Percentiles rank a stretch among this genome's conserved stretches.
These are phyloP conservation scores for Dasyornis broadbenti DNA, from an alignment of 2,113 vertebrate species.

Conservation along the genomic window DNA sequence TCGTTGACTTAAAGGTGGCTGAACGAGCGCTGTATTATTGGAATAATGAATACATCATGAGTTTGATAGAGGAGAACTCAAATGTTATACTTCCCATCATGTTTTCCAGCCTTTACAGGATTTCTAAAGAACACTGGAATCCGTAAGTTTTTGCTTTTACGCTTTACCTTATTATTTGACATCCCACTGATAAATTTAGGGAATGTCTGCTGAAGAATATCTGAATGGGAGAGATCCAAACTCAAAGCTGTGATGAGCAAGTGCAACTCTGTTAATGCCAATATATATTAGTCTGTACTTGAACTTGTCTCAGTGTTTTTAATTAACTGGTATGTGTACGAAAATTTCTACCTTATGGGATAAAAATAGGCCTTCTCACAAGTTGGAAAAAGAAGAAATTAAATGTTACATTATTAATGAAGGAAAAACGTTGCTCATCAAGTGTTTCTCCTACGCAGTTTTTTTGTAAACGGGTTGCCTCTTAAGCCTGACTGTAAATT, in stretches of 20 bases:
- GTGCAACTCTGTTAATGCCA: background rate
- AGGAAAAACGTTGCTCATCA: conserved; percentile 1
- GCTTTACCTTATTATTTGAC: background rate
- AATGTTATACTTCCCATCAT: conserved; percentile 99
- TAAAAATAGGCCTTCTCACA: conserved; percentile 14
- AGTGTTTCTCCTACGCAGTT: background rate
- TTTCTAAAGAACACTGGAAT: conserved; percentile 99
- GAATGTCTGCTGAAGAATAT: background rate
- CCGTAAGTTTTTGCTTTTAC: conserved; percentile 79
- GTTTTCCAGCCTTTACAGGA: conserved; percentile 98
- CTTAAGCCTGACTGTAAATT: background rate
- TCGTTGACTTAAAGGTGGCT: conserved; percentile 80
- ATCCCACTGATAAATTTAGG: background rate
- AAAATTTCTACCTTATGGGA: background rate
- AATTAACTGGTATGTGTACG: conserved; percentile 8
- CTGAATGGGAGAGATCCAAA: background rate
- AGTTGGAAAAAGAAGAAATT: background rate
- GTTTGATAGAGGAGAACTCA: conserved; percentile 99
- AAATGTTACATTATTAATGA: conserved; percentile 17
- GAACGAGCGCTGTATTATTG: conserved; percentile 98
- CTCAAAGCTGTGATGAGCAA: background rate
- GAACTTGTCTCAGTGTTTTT: background rate
- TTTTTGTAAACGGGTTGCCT: background rate
- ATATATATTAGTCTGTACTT: background rate
- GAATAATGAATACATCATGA: conserved; percentile 99